Percentiles rank a stretch among this genome's conserved stretches.
phyloP scores from a whole-genome alignment of 2,888 invertebrate genomes.

The Eupithecia vulgata region DNA sequence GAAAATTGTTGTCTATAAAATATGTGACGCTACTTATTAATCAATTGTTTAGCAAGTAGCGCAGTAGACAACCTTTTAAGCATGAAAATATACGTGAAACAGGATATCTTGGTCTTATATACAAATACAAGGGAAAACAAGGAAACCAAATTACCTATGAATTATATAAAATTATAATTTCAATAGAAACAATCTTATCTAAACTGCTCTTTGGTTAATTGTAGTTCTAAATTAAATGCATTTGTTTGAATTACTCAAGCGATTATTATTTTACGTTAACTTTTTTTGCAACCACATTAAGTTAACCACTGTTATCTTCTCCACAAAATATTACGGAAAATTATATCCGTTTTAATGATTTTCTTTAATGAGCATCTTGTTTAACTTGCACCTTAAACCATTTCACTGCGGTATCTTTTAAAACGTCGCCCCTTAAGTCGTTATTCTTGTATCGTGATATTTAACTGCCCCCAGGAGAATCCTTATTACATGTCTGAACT shows the following conservation, averaged over 20 bases:
- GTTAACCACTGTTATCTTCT: slow-evolving; percentile 9
- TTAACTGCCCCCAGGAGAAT: slow-evolving; percentile 4
- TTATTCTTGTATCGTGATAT: slow-evolving; percentile 6
- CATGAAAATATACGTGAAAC: no score
- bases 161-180: not conserved
- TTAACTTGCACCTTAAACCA: slow-evolving; percentile 26
- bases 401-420: slow-evolving; percentile 31
- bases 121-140: no score
- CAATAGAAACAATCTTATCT: not conserved
- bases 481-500: slow-evolving; percentile 6
- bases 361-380: slow-evolving; percentile 23
- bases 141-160: no score
- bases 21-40: not conserved
- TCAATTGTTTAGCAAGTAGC: not conserved
- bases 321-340: slow-evolving; percentile 11
- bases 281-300: slow-evolving; percentile 12
- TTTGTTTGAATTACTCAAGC: not conserved
- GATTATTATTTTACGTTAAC: not conserved
- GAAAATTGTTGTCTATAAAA: not conserved
- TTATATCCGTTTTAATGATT: slow-evolving; percentile 16
- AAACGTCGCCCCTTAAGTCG: slow-evolving; percentile 18
- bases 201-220: not conserved
- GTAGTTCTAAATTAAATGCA: not conserved
- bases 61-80: no score
- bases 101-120: no score